Conservation (phyloP, 2,797 vertebrate genomes). For the Coranthus polyacanthus region DNA sequence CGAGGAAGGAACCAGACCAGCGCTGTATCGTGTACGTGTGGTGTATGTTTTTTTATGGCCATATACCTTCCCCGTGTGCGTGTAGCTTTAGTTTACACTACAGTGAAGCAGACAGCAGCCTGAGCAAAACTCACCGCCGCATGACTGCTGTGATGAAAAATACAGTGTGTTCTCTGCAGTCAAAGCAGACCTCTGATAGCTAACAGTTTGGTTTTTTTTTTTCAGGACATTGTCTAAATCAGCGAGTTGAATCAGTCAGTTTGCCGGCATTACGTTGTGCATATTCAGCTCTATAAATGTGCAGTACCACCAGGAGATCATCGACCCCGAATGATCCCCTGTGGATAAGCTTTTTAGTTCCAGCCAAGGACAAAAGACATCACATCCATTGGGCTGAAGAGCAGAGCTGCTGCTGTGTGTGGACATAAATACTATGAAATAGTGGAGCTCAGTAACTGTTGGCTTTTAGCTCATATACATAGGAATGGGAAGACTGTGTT, state of each 20-base stretch:
- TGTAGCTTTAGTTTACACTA: background rate
- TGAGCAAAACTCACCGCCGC: constrained; percentile 7
- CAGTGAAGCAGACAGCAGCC: background rate
- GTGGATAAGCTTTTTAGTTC: constrained; percentile 1
- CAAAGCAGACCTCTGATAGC: constrained; percentile 4
- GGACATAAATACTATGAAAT: constrained; percentile 21
- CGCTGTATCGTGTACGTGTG: too few relatives aligned
- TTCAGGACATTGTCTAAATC: constrained; percentile 29
- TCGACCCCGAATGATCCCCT: constrained; percentile 8
- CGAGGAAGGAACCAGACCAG: too few relatives aligned
- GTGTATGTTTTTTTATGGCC: too few relatives aligned
- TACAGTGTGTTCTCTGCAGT: constrained; percentile 11
- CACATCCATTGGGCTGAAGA: constrained; percentile 27
- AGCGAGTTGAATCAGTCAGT: constrained; percentile 12
- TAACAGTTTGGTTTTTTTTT: background rate
- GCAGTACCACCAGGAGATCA: constrained; percentile 16
- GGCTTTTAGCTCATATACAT: constrained; percentile 12
- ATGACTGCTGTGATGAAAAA: constrained; percentile 29
- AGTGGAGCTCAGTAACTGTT: constrained; percentile 3
- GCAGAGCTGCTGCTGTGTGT: constrained; percentile 5
- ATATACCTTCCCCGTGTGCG: background rate
- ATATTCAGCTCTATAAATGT: constrained; percentile 8
- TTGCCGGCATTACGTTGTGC: background rate
- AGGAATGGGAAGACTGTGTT: constrained; percentile 16
- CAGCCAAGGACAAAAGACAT: constrained; percentile 29